Base-by-base conservation (phyloP, 1,140 invertebrate genomes). In the Panagrolaimus sp. region DNA sequence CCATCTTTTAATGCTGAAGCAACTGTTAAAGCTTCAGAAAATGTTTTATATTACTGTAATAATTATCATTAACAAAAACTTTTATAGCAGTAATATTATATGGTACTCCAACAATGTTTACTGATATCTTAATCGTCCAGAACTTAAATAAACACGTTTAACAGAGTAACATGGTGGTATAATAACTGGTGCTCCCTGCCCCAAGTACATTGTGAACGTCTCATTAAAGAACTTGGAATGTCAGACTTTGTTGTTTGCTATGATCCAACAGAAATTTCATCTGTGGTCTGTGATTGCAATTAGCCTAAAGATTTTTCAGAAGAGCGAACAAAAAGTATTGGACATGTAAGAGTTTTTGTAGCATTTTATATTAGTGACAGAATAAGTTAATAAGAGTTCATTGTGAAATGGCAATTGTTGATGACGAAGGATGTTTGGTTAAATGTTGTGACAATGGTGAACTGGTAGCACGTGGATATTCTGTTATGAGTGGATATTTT, bases 21-120 rank as follows among this genome's bases (percentile, higher is more conserved):
- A 20, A 88, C 89, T 0, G 74, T 92, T 11, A 83, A 81, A 46
- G 68, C 74, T 11, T 61, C 74, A 76, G 47, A 72, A 76, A 70
- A 65, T 88, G 87, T 57, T 9, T 25, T 14, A 11, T 67, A 4
- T 66, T 63, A 0, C 70, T 64, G 16, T 53, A 27, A 27, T 38
- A n/a, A 66, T 20, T n/a, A 57, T 11, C 38, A 4, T 63, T 23
- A 1, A 7, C 1, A 71, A 69, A 69, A 78, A 63, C n/a, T n/a
- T n/a, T n/a, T 63, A 90, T 89, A 78, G 92, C 91, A 76, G 89
- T 88, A 3, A 81, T 90, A 7, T 83, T 91, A 14, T 91, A 90
- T 76, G 94, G 94, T 13, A 96, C 94, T 0, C 95, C 95, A 5
- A 97, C 94, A 0, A 98, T 98, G 93, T 75, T 74, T 82, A 89